Conservation (phyloP, 2,888 invertebrate species). For the Napeogenes inachia region DNA sequence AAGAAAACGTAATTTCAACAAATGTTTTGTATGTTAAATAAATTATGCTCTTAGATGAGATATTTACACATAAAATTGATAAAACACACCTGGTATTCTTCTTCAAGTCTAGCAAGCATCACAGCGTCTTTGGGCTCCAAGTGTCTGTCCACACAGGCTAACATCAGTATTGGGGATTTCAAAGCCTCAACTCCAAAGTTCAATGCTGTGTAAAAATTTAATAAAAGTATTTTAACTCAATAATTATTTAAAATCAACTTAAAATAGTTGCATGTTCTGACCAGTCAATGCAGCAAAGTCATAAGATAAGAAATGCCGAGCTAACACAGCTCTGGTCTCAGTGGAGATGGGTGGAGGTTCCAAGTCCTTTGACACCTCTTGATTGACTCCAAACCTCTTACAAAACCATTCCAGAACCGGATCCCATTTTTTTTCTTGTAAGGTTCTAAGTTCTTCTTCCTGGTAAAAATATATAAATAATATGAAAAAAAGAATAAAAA, state of each 20-base stretch:
- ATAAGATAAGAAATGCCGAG: slow-evolving; percentile 88
- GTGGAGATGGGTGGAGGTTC: slow-evolving; percentile 81
- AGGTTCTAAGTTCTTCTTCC: slow-evolving; percentile 83
- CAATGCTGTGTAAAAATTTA: slow-evolving; percentile 78
- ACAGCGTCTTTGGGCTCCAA: slow-evolving; percentile 90
- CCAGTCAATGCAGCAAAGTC: slow-evolving; percentile 90
- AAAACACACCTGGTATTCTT: slow-evolving; percentile 88
- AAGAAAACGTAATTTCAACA: too few relatives aligned
- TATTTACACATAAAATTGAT: too few relatives aligned
- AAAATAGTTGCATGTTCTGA: slow-evolving; percentile 50
- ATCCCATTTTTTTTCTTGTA: slow-evolving; percentile 92
- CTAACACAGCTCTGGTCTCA: slow-evolving; percentile 82
- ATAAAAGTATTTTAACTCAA: slow-evolving; percentile 9
- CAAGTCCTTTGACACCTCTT: slow-evolving; percentile 84
- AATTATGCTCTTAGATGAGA: too few relatives aligned
- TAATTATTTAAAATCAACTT: not conserved
- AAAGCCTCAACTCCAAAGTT: slow-evolving; percentile 91
- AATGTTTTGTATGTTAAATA: too few relatives aligned
- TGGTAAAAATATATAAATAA: slow-evolving; percentile 41
- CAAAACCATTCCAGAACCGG: slow-evolving; percentile 94
- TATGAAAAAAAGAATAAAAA: slow-evolving; percentile 14
- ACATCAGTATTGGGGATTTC: slow-evolving; percentile 92
- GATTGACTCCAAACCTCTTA: slow-evolving; percentile 83
- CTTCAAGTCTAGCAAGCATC: slow-evolving; percentile 89
- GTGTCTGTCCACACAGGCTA: slow-evolving; percentile 88